Evolutionary conservation across 1,140 invertebrate genomes (phyloP), one percentile per base, ranked within the genome.

Genomic region (Drosophila ironensis): DNA sequence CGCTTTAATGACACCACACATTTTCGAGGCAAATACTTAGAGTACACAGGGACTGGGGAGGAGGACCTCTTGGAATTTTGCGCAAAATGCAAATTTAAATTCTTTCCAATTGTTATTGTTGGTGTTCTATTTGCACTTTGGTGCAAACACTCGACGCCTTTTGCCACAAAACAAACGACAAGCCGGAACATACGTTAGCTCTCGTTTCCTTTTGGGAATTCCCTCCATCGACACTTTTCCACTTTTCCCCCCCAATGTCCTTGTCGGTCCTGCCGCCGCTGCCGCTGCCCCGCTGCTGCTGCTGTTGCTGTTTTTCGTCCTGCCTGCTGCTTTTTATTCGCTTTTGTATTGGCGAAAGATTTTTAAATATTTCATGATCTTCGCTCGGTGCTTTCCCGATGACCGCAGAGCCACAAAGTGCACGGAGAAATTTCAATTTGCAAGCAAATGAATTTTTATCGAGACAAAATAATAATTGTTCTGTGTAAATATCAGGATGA

Each of bases 31-130:
- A n/a, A n/a, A n/a, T n/a, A n/a, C n/a, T n/a, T n/a, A 22, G 37
- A 28, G 20, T 2, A 14, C n/a, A n/a, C n/a, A n/a, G 19, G 17
- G 35, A 33, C 28, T 24, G 14, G 24, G 33, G 6, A 9, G 38
- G 4, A 22, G 8, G 19, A 45, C 25, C 45, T 47, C 70, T 64
- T 53, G 67, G 53, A 42, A 66, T 86, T 74, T 68, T 71, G 78
- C 70, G 80, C 71, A 80, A 84, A 84, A 84, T 84, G 80, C 71
- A 84, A 84, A 84, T 84, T 84, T 84, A 84, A 84, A 84, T 87
- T 84, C 80, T 86, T 87, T 86, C 77, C 81, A 84, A 84, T 87
- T 84, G 80, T 84, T 84, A 84, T 87, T 84, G 81, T 86, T 82
- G 70, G 59, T 86, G 80, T 87, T 87, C 71, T 86, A 84, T 84